phyloP scores from a whole-genome alignment of 2,888 invertebrate species.

The Oxystoma pomonae region DNA sequence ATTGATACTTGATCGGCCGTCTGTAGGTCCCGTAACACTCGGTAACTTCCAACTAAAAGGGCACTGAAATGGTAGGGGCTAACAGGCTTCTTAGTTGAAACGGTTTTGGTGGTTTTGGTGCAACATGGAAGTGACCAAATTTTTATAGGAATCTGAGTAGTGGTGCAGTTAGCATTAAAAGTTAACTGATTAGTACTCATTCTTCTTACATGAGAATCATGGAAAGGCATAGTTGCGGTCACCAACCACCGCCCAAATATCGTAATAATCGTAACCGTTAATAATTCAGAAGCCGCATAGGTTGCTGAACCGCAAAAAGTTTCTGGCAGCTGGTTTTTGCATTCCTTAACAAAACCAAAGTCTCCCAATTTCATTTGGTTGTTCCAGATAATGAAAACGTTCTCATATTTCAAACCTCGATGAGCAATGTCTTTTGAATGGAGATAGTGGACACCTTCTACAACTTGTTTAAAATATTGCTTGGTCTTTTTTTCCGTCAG shows the following conservation, averaged over 20 bases:
- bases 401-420: slow-evolving; percentile 66
- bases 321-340: slow-evolving; percentile 49
- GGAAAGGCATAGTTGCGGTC: slow-evolving; percentile 60
- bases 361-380: slow-evolving; percentile 55
- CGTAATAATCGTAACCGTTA: slow-evolving; percentile 57
- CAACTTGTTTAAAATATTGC: slow-evolving; percentile 50
- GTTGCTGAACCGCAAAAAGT: slow-evolving; percentile 65
- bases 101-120: no score
- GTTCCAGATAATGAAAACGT: slow-evolving; percentile 50
- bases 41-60: no score
- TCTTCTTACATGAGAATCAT: slow-evolving; percentile 55
- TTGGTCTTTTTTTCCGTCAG: slow-evolving; percentile 51
- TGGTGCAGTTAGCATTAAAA: no score
- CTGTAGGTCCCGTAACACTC: no score
- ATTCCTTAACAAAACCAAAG: slow-evolving; percentile 60
- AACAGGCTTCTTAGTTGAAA: no score
- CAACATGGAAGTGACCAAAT: slow-evolving; percentile 43
- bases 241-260: slow-evolving; percentile 66
- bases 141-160: slow-evolving; percentile 31
- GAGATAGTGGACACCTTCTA: slow-evolving; percentile 53
- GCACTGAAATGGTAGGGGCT: no score
- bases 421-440: slow-evolving; percentile 55
- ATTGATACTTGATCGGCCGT: no score
- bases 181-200: slow-evolving; percentile 53
- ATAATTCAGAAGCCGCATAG: slow-evolving; percentile 65